Base-by-base conservation (phyloP, 1,140 invertebrate genomes). In the Coboldia fuscipes region DNA sequence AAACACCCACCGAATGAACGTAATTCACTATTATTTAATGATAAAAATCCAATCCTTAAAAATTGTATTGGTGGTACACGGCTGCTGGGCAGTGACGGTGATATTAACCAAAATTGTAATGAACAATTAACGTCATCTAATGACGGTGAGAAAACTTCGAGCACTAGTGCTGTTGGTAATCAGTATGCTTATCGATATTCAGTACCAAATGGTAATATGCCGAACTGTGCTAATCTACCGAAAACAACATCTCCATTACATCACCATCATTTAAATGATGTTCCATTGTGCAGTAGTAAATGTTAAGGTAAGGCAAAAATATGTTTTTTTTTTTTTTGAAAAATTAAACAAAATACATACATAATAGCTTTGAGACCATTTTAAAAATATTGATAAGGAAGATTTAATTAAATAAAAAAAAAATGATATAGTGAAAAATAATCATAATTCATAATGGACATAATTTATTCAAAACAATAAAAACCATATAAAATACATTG, bases 41-140 rank as follows among this genome's bases (percentile, higher is more conserved):
- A 34, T 7, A 34, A 34, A 34, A 12, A 6, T 16, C 5, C 9
- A 34, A 34, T 34, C 9, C 14, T 34, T 5, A 5, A 14, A 6
- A 34, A 34, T 14, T 34, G 33, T 34, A 8, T 34, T 7, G 29
- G 29, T 30, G 19, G 13, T 14, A 4, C 13, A 8, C 18, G n/a
- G 4, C 12, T 34, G 10, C 6, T 14, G 20, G 18, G 22, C 10
- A 34, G 33, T 23, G 33, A 34, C 15, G 15, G 33, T 23, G 33
- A 34, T 16, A 34, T 34, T 18, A 34, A 34, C 23, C 33, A 34
- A 24, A 34, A 34, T 16, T 23, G 23, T 24, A 14, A 20, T 15
- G 5, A 29, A 15, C 9, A 9, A 29, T 13, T 10, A 15, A n/a
- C 27, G 9, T 5, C 9, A 5, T 8, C 14, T 29, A 9, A n/a